A percentile compares a stretch with the other conserved stretches of the same genome.
These are phyloP conservation scores for Alectoris magna DNA, from an alignment of 2,797 vertebrate species.

Conservation along the genomic window DNA sequence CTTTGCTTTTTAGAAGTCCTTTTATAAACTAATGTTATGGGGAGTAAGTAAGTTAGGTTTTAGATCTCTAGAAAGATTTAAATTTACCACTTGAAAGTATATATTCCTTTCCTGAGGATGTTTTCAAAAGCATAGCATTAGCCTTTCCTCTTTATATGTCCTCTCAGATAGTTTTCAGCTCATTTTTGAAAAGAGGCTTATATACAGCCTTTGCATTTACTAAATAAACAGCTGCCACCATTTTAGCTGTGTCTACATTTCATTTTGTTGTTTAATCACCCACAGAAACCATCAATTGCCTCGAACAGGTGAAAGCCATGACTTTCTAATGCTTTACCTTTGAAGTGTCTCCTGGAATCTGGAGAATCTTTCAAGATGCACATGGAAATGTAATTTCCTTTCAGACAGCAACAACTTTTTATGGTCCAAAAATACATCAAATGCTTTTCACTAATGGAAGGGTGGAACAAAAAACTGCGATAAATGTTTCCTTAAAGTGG, in stretches of 20 bases:
- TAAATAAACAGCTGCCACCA: neutral
- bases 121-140: neutral
- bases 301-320: neutral
- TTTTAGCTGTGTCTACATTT: neutral
- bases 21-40: neutral
- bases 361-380: neutral
- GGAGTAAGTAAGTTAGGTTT: neutral
- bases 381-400: neutral
- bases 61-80: neutral
- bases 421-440: neutral
- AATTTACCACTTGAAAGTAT: neutral
- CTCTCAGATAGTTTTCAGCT: neutral
- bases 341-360: neutral
- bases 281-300: neutral
- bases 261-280: neutral
- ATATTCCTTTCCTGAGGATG: neutral
- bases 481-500: neutral
- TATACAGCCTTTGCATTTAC: neutral
- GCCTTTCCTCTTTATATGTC: accelerated
- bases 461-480: neutral
- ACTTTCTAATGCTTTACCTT: neutral
- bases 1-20: neutral
- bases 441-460: neutral
- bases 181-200: neutral
- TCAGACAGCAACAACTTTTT: neutral